A percentile compares a stretch with the other conserved stretches of the same genome.
phyloP scores from a whole-genome alignment of 2,888 invertebrate genomes.

The Cecidostiba fungosa region DNA sequence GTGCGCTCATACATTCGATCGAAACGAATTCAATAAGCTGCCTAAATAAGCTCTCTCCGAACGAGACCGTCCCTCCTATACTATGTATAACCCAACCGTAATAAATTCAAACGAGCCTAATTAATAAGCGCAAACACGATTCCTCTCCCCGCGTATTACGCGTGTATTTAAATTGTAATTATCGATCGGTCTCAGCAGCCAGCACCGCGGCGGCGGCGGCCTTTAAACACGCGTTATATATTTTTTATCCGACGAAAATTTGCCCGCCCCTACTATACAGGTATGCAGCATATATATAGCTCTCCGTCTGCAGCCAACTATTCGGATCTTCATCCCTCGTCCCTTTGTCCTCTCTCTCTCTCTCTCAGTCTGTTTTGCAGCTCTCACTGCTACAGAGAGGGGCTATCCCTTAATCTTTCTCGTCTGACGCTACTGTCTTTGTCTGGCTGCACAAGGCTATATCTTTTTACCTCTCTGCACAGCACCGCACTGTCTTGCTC shows the following conservation, averaged over 20 bases:
- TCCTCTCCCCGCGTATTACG: neutral
- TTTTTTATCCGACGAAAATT: constrained; percentile 25
- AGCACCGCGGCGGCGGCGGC: constrained; percentile 2
- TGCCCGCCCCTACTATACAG: neutral
- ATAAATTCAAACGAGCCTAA: constrained; percentile 34
- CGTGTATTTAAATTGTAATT: constrained; percentile 39
- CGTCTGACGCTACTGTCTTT: neutral
- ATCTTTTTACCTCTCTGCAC: constrained; percentile 19
- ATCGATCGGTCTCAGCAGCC: constrained; percentile 41
- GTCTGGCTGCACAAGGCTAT: constrained; percentile 17
- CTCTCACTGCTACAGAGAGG: neutral
- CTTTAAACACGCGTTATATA: constrained; percentile 33
- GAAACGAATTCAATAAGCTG: constrained; percentile 20
- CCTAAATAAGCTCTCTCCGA: neutral
- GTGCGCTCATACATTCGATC: neutral
- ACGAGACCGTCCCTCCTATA: neutral
- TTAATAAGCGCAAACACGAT: constrained; percentile 15
- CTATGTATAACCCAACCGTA: too few species aligned
- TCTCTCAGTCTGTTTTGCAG: constrained; percentile 35
- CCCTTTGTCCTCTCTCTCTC: constrained; percentile 24
- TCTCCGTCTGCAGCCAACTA: constrained; percentile 60
- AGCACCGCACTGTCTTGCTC: constrained; percentile 6
- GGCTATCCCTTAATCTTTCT: constrained; percentile 34
- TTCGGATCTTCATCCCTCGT: constrained; percentile 59
- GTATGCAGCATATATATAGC: neutral